phyloP scores from a whole-genome alignment of 2,113 vertebrate species.

The human region DNA sequence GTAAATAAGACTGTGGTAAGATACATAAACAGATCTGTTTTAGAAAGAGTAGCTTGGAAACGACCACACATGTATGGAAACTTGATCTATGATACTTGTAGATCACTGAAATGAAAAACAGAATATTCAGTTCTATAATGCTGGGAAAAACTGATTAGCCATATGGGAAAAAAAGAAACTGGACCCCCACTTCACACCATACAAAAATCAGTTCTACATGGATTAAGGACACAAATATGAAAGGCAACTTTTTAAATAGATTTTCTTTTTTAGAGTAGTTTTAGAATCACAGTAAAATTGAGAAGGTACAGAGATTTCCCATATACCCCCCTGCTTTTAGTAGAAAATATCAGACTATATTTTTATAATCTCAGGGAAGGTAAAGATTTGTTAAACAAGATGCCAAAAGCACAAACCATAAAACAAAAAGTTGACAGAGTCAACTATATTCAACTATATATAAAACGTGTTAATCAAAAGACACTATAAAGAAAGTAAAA shows the following conservation, averaged over 20 bases:
- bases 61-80: not conserved
- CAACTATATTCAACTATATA: not conserved
- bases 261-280: not conserved
- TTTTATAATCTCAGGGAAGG: not conserved
- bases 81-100: not conserved
- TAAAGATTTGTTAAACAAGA: slow-evolving; percentile 16
- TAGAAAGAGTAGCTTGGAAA: slow-evolving; percentile 8
- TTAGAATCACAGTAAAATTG: not conserved
- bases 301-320: not conserved
- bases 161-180: not conserved
- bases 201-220: slow-evolving; percentile 3
- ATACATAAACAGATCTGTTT: not conserved
- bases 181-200: not conserved
- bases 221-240: slow-evolving; percentile 13
- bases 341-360: not conserved
- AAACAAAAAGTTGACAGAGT: not conserved
- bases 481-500: not conserved
- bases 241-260: not conserved
- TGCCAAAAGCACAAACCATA: not conserved
- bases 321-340: not conserved
- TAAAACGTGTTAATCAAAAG: not conserved
- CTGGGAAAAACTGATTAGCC: not conserved
- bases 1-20: not conserved
- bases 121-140: not conserved
- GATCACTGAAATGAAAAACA: not conserved